Evolutionary conservation across 2,113 vertebrate genomes (phyloP).

Genomic region (Balaeniceps rex): DNA sequence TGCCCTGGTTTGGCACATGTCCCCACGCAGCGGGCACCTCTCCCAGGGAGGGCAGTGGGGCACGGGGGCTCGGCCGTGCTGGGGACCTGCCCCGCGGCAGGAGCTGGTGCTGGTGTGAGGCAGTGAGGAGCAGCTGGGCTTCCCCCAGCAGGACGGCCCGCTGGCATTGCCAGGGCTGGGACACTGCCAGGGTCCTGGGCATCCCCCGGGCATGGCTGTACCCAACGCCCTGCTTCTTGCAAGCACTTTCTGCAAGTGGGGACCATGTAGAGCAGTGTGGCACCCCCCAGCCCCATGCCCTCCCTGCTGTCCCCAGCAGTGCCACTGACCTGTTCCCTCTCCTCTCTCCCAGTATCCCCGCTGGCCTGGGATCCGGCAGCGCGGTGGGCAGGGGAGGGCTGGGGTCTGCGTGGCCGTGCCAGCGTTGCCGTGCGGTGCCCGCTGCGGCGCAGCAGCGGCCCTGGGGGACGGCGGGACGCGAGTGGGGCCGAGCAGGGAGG

Average conservation of each 20-base stretch:
- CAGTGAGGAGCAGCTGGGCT: neutral
- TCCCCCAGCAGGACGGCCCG: accelerated
- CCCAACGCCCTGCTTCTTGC: neutral
- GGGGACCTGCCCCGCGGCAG: neutral
- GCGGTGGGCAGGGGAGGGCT: neutral
- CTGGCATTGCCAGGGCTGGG: neutral
- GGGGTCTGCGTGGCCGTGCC: neutral
- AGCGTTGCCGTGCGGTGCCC: neutral
- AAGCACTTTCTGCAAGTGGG: neutral
- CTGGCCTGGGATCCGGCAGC: neutral
- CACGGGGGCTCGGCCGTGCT: accelerated
- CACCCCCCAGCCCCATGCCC: neutral
- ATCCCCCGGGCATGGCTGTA: neutral
- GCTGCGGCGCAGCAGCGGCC: neutral
- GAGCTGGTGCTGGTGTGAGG: neutral
- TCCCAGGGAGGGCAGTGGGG: neutral
- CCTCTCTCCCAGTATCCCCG: neutral
- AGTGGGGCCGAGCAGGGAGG: neutral
- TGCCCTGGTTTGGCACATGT: accelerated
- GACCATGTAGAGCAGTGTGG: neutral
- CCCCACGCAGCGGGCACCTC: neutral
- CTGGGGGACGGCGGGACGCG: neutral
- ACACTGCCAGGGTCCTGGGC: neutral
- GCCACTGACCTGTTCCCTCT: constrained; percentile 20
- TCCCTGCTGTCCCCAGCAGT: neutral